A percentile compares a stretch with the other conserved stretches of the same genome.
Evolutionary conservation across 2,797 vertebrate genomes (phyloP).

Genomic region (Sphenodon punctatus): DNA sequence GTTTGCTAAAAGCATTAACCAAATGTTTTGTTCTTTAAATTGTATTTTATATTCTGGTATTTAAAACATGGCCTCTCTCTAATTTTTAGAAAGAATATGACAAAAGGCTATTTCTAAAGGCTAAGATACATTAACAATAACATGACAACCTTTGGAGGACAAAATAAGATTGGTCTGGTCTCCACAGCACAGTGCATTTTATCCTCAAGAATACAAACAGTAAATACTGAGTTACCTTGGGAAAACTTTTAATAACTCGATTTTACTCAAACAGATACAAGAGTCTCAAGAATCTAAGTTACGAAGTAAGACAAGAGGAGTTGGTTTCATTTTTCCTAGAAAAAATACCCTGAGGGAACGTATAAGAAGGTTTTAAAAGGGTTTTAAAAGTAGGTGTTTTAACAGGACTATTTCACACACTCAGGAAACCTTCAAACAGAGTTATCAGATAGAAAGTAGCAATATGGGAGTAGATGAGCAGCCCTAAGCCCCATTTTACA

Average conservation of each 20-base stretch:
- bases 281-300: not conserved
- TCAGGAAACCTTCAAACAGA: not conserved
- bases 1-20: not conserved
- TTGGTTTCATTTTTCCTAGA: not conserved
- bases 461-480: not conserved
- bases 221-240: slow-evolving; percentile 17
- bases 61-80: slow-evolving; percentile 62
- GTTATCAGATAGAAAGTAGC: not conserved
- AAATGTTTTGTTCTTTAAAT: not conserved
- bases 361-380: not conserved
- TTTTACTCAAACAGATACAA: not conserved
- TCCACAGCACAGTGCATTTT: not conserved
- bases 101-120: slow-evolving; percentile 50
- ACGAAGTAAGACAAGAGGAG: not conserved
- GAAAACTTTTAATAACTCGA: not conserved
- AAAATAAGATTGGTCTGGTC: slow-evolving; percentile 38
- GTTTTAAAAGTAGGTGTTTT: not conserved
- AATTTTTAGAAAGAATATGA: slow-evolving; percentile 50
- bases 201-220: slow-evolving; percentile 5
- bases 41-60: slow-evolving; percentile 61
- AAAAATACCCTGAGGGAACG: not conserved
- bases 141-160: slow-evolving; percentile 47
- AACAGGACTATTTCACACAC: not conserved
- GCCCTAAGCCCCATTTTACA: not conserved
- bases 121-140: slow-evolving; percentile 56